phyloP scores from a whole-genome alignment of 2,888 invertebrate genomes.

The Synanthedon vespiformis region DNA sequence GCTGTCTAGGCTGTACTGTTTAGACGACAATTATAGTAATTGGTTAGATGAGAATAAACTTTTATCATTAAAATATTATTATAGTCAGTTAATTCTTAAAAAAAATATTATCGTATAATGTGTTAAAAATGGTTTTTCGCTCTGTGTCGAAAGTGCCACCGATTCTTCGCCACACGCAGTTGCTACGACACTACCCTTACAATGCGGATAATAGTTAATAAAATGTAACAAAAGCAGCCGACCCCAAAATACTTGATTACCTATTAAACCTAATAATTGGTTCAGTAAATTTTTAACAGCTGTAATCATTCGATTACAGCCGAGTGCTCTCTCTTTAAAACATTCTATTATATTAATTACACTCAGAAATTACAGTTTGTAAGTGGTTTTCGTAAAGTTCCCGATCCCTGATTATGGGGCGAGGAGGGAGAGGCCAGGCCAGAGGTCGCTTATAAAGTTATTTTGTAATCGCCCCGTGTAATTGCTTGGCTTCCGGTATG shows the following conservation, averaged over 20 bases:
- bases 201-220: not conserved
- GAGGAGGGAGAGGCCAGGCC: conserved; percentile 4
- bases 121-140: no score
- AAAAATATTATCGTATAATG: no score
- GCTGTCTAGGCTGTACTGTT: no score
- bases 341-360: conserved; percentile 32
- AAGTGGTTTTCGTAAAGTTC: conserved; percentile 35
- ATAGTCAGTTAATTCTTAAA: no score
- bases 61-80: no score
- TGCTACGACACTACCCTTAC: not conserved
- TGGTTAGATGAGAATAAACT: no score
- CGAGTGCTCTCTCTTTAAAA: conserved; percentile 11
- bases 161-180: not conserved
- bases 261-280: conserved; percentile 1
- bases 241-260: not conserved
- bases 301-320: conserved; percentile 14
- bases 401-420: conserved; percentile 25
- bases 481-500: conserved; percentile 1
- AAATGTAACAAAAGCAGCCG: not conserved
- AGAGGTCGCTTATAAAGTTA: conserved; percentile 19
- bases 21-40: no score
- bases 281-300: conserved; percentile 8
- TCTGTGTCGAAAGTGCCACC: no score
- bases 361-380: conserved; percentile 27
- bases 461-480: conserved; percentile 4